These are phyloP conservation scores for Phaethon lepturus DNA, from an alignment of 2,113 vertebrate genomes.

Conservation along the genomic window DNA sequence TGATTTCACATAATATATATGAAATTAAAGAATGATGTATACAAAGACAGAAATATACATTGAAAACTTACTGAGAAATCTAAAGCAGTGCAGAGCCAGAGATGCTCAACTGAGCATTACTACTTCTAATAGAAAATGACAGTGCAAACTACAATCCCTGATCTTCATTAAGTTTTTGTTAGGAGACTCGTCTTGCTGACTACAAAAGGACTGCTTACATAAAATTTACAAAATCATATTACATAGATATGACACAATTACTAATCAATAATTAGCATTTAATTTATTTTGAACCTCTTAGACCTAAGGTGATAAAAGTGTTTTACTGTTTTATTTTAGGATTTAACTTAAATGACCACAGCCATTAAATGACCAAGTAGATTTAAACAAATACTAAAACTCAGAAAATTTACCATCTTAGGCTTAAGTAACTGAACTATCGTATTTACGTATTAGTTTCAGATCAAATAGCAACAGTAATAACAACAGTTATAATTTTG, in stretches of 20 bases:
- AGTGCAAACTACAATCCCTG: not conserved
- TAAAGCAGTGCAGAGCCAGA: not conserved
- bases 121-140: not conserved
- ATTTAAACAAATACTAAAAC: not conserved
- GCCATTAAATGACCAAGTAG: not conserved
- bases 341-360: not conserved
- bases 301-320: not conserved
- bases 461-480: not conserved
- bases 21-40: not conserved
- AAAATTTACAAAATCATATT: not conserved
- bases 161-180: not conserved
- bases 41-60: not conserved
- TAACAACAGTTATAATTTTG: not conserved
- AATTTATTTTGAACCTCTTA: not conserved
- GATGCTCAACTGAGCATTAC: not conserved
- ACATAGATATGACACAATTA: not conserved
- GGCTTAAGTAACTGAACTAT: not conserved
- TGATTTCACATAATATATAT: not conserved
- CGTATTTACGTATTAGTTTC: not conserved
- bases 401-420: not conserved
- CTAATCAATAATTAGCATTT: not conserved
- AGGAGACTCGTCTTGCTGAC: not conserved
- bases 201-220: not conserved
- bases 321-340: not conserved
- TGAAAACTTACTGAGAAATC: not conserved